Evolutionary conservation across 2,888 invertebrate genomes (phyloP).

Genomic region (Thecophora atra): DNA sequence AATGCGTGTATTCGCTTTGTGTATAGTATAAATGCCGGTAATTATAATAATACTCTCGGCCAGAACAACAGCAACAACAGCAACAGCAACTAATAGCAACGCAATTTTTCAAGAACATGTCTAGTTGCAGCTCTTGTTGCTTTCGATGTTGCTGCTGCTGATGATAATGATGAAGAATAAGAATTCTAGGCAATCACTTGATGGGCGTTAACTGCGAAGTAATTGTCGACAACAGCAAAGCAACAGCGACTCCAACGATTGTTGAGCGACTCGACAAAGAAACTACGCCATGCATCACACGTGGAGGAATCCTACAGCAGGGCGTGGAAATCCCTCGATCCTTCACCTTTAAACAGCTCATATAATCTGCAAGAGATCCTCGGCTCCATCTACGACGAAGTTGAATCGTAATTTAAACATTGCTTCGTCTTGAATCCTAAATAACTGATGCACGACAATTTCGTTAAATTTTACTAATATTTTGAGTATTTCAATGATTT

Average conservation of each 20-base stretch:
- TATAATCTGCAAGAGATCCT: too few relatives aligned
- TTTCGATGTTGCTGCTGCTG: background rate
- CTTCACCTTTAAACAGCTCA: too few relatives aligned
- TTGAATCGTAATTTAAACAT: too few relatives aligned
- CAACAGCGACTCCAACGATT: too few relatives aligned
- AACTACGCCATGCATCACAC: background rate
- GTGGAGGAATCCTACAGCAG: background rate
- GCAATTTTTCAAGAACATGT: slow-evolving; percentile 31
- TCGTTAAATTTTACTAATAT: too few relatives aligned
- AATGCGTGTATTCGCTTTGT: background rate
- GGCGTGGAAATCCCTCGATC: background rate
- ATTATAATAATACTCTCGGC: slow-evolving; percentile 30
- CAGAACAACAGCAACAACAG: slow-evolving; percentile 2
- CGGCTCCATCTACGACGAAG: too few relatives aligned
- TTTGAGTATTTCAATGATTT: too few relatives aligned
- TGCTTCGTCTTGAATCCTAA: too few relatives aligned
- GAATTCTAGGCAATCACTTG: slow-evolving; percentile 43
- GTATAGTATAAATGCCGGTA: slow-evolving; percentile 22
- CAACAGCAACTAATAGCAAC: slow-evolving; percentile 24
- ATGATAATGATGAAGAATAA: slow-evolving; percentile 27
- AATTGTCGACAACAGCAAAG: slow-evolving; percentile 46
- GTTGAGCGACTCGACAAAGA: slow-evolving; percentile 6
- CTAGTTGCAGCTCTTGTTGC: background rate
- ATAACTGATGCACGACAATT: too few relatives aligned
- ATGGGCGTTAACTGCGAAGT: slow-evolving; percentile 47